These are phyloP conservation scores for Saturnia pavonia DNA, from an alignment of 2,888 invertebrate species.

Conservation along the genomic window DNA sequence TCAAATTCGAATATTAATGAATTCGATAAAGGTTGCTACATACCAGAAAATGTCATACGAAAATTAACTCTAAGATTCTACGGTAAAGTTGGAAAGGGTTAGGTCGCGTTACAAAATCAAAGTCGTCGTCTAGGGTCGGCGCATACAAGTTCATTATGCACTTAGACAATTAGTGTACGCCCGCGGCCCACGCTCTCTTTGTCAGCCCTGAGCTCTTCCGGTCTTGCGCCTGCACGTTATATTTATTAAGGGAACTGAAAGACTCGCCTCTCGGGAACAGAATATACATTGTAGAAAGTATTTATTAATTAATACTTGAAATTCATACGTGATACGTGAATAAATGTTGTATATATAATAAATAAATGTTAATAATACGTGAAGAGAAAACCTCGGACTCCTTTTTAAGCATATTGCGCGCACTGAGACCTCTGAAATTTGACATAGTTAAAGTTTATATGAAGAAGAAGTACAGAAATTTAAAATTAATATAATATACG, in stretches of 20 bases:
- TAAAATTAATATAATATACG: too few relatives aligned
- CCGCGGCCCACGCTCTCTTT: slow-evolving; percentile 53
- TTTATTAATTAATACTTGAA: background rate
- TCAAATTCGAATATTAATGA: slow-evolving; percentile 18
- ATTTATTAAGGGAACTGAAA: slow-evolving; percentile 37
- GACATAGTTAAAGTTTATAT: too few relatives aligned
- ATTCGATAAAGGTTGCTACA: slow-evolving; percentile 17
- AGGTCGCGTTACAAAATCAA: background rate
- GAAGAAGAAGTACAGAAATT: too few relatives aligned
- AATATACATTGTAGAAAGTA: slow-evolving; percentile 28
- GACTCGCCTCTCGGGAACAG: slow-evolving; percentile 20
- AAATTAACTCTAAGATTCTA: slow-evolving; percentile 30
- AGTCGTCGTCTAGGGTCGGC: slow-evolving; percentile 54
- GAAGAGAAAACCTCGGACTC: too few relatives aligned
- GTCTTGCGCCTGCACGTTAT: slow-evolving; percentile 48
- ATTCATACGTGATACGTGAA: too few relatives aligned
- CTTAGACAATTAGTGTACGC: slow-evolving; percentile 80
- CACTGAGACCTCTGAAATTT: too few relatives aligned
- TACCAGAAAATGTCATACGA: slow-evolving; percentile 13
- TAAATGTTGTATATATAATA: too few relatives aligned
- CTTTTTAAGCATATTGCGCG: too few relatives aligned
- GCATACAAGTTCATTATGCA: slow-evolving; percentile 78
- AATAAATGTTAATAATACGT: too few relatives aligned
- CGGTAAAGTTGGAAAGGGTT: slow-evolving; percentile 16
- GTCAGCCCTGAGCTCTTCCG: slow-evolving; percentile 68